Conservation (phyloP, 2,113 vertebrate genomes). For the Bombycilla garrulus region DNA sequence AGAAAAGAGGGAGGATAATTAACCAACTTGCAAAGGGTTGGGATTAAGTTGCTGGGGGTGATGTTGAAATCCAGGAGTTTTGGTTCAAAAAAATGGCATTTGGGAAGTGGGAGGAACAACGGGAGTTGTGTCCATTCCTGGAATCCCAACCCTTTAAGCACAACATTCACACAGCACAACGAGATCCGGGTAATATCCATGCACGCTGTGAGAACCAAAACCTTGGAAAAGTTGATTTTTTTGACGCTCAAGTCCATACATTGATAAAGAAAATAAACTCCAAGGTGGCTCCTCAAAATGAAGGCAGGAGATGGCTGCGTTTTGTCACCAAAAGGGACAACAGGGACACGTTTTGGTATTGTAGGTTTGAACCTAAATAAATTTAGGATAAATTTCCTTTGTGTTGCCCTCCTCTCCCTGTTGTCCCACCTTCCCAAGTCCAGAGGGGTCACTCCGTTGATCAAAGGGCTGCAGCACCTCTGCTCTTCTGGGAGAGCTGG, state of each 20-base stretch:
- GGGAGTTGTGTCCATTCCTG: background rate
- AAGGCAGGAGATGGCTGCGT: background rate
- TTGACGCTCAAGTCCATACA: background rate
- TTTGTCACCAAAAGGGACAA: background rate
- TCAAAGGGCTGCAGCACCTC: background rate
- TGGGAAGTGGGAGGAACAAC: rapidly evolving
- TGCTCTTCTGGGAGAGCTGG: background rate
- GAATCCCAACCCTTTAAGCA: background rate
- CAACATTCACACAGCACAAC: background rate
- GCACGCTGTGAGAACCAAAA: background rate
- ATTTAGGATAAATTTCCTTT: background rate
- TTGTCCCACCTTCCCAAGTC: background rate
- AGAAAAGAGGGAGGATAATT: constrained; percentile 40
- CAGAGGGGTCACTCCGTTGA: background rate
- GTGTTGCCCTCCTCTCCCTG: background rate
- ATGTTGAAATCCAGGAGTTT: background rate
- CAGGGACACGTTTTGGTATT: rapidly evolving
- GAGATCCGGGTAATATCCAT: background rate
- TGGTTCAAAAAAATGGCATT: background rate
- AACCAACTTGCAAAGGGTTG: background rate
- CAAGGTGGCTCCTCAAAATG: background rate
- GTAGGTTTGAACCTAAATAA: background rate
- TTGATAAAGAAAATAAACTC: background rate
- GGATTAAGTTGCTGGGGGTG: background rate
- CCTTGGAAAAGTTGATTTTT: background rate